Conservation (phyloP, 2,797 vertebrate species). For the Sebastes hopkinsi region DNA sequence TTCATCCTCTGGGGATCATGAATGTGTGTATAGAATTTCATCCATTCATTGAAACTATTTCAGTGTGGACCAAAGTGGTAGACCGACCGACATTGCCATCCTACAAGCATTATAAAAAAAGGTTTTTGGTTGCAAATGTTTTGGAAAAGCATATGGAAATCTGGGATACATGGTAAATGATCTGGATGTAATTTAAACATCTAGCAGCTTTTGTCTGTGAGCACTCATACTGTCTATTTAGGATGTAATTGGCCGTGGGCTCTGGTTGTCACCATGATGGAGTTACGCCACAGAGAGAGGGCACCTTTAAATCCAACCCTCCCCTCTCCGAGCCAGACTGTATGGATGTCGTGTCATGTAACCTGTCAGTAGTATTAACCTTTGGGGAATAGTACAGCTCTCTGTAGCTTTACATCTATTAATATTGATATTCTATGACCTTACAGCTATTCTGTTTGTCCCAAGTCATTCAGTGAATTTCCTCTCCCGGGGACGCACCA, state of each 20-base stretch:
- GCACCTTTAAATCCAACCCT: constrained; percentile 29
- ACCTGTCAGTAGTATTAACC: constrained; percentile 59
- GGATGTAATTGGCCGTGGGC: background rate
- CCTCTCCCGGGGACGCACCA: constrained; percentile 36
- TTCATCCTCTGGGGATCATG: too few species aligned
- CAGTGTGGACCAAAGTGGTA: too few species aligned
- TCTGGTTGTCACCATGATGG: background rate
- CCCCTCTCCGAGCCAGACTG: constrained; percentile 1
- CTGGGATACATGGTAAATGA: background rate
- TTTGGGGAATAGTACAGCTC: constrained; percentile 33
- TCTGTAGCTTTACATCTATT: constrained; percentile 59
- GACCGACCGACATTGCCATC: too few species aligned
- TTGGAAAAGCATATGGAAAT: background rate
- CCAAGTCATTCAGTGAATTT: constrained; percentile 51
- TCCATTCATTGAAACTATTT: background rate
- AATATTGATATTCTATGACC: constrained; percentile 74
- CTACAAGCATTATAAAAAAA: too few species aligned
- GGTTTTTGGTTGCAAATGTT: background rate
- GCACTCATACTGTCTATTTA: background rate
- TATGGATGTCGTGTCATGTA: constrained; percentile 41
- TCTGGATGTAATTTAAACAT: background rate
- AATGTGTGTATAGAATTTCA: too few species aligned
- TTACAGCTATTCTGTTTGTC: constrained; percentile 62
- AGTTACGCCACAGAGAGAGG: constrained; percentile 18
- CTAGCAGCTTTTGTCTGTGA: constrained; percentile 1